Percentiles rank a stretch among this genome's conserved stretches.
Conservation (phyloP, 2,113 vertebrate species). For the Salvelinus alpinus region DNA sequence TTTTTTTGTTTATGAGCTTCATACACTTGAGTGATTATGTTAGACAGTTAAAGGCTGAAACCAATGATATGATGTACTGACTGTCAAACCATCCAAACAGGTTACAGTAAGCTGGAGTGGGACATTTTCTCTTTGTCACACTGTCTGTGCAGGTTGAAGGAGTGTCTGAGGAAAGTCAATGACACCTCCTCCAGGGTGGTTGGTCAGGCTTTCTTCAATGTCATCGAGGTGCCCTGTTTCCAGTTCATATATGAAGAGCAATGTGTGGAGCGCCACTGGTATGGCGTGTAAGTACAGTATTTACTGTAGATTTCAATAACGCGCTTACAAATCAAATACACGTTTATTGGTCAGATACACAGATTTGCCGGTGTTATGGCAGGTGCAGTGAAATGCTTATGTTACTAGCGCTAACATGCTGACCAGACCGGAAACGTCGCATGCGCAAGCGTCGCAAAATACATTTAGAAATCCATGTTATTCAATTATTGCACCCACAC, state of each 20-base stretch:
- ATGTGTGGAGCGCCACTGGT: constrained; percentile 86
- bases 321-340: not conserved
- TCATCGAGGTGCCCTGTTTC: constrained; percentile 87
- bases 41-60: not conserved
- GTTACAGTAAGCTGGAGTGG: not conserved
- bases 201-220: constrained; percentile 87
- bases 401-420: too few relatives aligned
- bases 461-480: too few relatives aligned
- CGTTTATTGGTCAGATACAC: too few relatives aligned
- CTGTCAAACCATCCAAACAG: not conserved
- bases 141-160: constrained; percentile 77
- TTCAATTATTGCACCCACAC: too few relatives aligned
- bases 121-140: constrained; percentile 3
- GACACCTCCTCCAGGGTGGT: constrained; percentile 83
- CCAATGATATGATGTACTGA: not conserved
- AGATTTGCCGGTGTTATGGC: too few relatives aligned
- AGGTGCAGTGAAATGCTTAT: too few relatives aligned
- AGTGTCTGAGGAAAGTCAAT: constrained; percentile 80
- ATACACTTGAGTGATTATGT: too few relatives aligned
- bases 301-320: not conserved
- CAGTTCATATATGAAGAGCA: constrained; percentile 81
- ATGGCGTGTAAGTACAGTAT: constrained; percentile 83
- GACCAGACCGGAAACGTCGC: too few relatives aligned
- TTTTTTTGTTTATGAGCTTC: too few relatives aligned
- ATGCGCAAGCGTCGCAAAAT: too few relatives aligned